Base-by-base conservation (phyloP, 2,113 vertebrate genomes). In the Antechinus flavipes region DNA sequence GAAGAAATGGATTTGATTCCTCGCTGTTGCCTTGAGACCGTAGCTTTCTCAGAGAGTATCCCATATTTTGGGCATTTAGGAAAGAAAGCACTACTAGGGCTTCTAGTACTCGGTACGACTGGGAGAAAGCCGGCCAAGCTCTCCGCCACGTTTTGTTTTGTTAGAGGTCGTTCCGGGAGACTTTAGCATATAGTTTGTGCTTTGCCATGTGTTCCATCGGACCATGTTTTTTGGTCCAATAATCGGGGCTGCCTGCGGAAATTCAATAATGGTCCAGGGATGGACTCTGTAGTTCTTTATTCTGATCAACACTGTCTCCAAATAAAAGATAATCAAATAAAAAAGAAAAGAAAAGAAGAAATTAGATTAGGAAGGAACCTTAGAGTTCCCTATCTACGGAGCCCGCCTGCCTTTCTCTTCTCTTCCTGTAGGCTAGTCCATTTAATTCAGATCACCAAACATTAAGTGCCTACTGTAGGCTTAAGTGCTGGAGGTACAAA, bases 181-280 rank as follows among this genome's bases (percentile, higher is more conserved):
- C 96, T 95, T 97, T 90, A 97, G 97, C 91, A 19, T 52, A 52
- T 52, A 52, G 50, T 93, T 95, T 89, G 50, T 8, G 14, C 23
- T 97, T 91, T 90, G 49, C 30, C 42, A 50, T 93, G 35, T 42
- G n/a, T 42, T 84, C 19, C 22, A 42, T 49, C 6, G n/a, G 42
- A 42, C 68, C 49, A 49, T 42, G 16, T 14, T 89, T 84, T 50
- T 96, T 54, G 94, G 56, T 95, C 52, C 76, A 93, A 91, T 46
- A 97, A 93, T 93, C 52, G 55, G 93, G 96, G 35, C n/a, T 97
- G 56, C 50, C 93, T 91, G 90, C 0, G 93, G 94, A 95, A 35
- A 96, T 76, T 91, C 92, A 94, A 42, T 96, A 95, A 56, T 90
- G 46, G 94, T 52, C 54, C 50, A 47, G 58, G 93, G 93, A 16